Conservation (phyloP, 1,140 invertebrate genomes). For the Aphelinus certus region DNA sequence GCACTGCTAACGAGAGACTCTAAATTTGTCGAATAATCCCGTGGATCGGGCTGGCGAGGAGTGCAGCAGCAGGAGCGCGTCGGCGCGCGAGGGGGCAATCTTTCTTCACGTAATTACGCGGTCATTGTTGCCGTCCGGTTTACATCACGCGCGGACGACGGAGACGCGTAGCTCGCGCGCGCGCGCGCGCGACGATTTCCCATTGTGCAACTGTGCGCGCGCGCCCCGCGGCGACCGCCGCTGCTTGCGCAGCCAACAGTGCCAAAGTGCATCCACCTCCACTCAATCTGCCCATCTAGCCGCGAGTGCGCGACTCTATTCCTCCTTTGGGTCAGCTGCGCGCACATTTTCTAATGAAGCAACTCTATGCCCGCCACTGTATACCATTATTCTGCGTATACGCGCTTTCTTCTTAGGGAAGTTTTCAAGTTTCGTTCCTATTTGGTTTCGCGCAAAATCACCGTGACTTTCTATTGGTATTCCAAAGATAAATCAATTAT, state of each 20-base stretch:
- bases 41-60: neutral
- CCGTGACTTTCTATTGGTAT: too few relatives aligned
- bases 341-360: too few relatives aligned
- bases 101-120: conserved; percentile 32
- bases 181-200: neutral
- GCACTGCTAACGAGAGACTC: neutral
- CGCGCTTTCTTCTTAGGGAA: too few relatives aligned
- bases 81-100: neutral
- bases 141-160: conserved; percentile 1
- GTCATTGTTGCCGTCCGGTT: conserved; percentile 31
- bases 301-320: too few relatives aligned
- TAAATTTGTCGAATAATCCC: conserved; percentile 16
- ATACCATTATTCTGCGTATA: too few relatives aligned
- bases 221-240: neutral
- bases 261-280: neutral
- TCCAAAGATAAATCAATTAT: too few relatives aligned
- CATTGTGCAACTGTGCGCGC: conserved; percentile 19
- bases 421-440: too few relatives aligned
- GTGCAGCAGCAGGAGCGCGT: neutral
- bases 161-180: neutral
- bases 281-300: too few relatives aligned
- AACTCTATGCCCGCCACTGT: too few relatives aligned
- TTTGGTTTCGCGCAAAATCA: too few relatives aligned
- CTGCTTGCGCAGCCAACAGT: neutral
- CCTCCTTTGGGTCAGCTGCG: too few relatives aligned